Conservation (phyloP, 1,140 invertebrate species). For the Chymomyza costata region DNA sequence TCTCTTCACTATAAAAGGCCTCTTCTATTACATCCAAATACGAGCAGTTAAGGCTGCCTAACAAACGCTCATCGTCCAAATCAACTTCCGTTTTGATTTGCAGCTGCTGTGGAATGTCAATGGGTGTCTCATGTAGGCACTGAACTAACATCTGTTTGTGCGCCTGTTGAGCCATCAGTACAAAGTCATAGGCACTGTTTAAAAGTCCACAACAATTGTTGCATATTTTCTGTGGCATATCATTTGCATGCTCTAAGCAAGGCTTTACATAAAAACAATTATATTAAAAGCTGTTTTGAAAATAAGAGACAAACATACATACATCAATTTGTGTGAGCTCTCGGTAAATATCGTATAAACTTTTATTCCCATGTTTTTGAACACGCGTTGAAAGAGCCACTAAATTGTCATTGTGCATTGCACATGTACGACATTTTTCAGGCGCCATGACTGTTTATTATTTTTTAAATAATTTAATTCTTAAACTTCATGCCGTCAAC, state of each 20-base stretch:
- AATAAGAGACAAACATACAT: conserved; percentile 4
- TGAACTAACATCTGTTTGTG: conserved; percentile 36
- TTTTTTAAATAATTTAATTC: too few species aligned
- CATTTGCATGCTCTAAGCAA: conserved; percentile 20
- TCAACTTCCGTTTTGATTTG: conserved; percentile 42
- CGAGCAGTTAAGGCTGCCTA: too few species aligned
- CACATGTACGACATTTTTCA: conserved; percentile 53
- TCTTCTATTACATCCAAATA: too few species aligned
- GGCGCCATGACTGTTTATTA: conserved; percentile 6
- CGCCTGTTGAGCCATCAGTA: conserved; percentile 37
- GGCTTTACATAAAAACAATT: conserved; percentile 11
- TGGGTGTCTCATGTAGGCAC: conserved; percentile 46
- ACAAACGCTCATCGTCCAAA: conserved; percentile 5
- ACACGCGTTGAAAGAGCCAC: conserved; percentile 28
- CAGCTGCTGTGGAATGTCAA: conserved; percentile 33
- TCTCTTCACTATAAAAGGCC: too few species aligned
- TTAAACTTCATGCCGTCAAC: too few species aligned
- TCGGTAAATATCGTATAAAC: conserved; percentile 31
- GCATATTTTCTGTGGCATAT: conserved; percentile 47
- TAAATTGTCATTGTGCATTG: conserved; percentile 22
- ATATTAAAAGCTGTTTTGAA: not conserved
- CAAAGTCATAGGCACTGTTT: conserved; percentile 46
- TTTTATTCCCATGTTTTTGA: conserved; percentile 33
- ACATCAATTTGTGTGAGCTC: conserved; percentile 56
- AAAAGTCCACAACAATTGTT: conserved; percentile 27